Conservation (phyloP, 2,888 invertebrate genomes). For the Copidosoma aretas region DNA sequence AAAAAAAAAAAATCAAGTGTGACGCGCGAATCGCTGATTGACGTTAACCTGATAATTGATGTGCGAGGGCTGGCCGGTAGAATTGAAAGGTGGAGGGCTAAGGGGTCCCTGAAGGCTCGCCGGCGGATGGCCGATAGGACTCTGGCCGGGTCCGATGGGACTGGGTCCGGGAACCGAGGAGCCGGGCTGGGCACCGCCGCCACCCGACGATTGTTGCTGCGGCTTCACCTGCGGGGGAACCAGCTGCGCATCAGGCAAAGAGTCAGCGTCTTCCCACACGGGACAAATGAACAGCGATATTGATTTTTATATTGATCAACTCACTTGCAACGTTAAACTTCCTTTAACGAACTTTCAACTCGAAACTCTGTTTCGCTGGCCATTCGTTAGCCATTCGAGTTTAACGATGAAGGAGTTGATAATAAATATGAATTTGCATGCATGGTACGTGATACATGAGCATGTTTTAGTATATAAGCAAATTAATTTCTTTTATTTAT, state of each 20-base stretch:
- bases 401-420: conserved; percentile 1
- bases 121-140: conserved; percentile 67
- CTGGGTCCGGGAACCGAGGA: conserved; percentile 60
- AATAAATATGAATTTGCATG: conserved; percentile 5
- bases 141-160: conserved; percentile 60
- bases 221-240: conserved; percentile 76
- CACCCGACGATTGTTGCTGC: conserved; percentile 73
- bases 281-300: conserved; percentile 35
- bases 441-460: conserved; percentile 17
- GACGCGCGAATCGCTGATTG: not conserved
- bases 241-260: conserved; percentile 64
- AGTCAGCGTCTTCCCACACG: conserved; percentile 55
- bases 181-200: conserved; percentile 59
- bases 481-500: not conserved
- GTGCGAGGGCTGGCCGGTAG: conserved; percentile 65
- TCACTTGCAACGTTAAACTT: not conserved
- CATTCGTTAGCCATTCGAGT: not conserved
- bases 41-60: conserved; percentile 73
- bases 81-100: conserved; percentile 65
- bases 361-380: too few species aligned
- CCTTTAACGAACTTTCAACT: too few species aligned
- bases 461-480: not conserved
- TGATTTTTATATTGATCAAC: not conserved
- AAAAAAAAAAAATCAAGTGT: too few species aligned
- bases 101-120: conserved; percentile 67